These are phyloP conservation scores for Ceratosolen solmsi DNA, from an alignment of 1,140 invertebrate genomes.

Conservation along the genomic window DNA sequence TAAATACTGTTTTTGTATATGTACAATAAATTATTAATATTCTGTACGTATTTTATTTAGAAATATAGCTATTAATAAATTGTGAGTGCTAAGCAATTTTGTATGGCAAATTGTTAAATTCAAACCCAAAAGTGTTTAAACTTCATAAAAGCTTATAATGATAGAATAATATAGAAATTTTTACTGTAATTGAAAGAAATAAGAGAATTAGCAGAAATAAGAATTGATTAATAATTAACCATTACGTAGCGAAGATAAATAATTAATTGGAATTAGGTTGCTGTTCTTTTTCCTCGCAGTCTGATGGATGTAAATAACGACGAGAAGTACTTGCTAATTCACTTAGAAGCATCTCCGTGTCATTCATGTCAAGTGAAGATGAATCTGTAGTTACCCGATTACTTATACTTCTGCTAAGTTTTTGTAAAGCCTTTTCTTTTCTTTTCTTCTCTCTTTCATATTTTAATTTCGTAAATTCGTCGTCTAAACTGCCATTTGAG, in stretches of 20 bases:
- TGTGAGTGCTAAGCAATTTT: not conserved
- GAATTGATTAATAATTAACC: not conserved
- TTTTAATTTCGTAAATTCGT: constrained; percentile 76
- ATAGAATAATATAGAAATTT: too few relatives aligned
- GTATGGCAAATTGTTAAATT: not conserved
- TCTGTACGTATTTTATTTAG: not conserved
- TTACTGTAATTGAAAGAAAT: too few relatives aligned
- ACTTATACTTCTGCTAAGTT: constrained; percentile 71
- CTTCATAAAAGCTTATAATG: not conserved
- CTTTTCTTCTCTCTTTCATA: constrained; percentile 72
- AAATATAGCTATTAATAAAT: not conserved
- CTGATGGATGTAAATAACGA: not conserved
- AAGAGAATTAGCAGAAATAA: too few relatives aligned
- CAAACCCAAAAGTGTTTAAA: not conserved
- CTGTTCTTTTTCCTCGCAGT: constrained; percentile 17
- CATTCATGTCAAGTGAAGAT: constrained; percentile 47
- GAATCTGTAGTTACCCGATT: constrained; percentile 43
- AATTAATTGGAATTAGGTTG: not conserved
- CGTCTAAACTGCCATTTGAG: constrained; percentile 53
- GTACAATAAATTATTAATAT: too few relatives aligned
- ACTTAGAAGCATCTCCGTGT: constrained; percentile 60
- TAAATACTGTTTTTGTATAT: too few relatives aligned
- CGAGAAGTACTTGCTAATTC: constrained; percentile 60
- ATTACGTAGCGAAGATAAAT: not conserved
- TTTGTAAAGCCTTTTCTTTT: constrained; percentile 68